Conservation (phyloP, 2,113 vertebrate genomes). For the Sciurus niger region DNA sequence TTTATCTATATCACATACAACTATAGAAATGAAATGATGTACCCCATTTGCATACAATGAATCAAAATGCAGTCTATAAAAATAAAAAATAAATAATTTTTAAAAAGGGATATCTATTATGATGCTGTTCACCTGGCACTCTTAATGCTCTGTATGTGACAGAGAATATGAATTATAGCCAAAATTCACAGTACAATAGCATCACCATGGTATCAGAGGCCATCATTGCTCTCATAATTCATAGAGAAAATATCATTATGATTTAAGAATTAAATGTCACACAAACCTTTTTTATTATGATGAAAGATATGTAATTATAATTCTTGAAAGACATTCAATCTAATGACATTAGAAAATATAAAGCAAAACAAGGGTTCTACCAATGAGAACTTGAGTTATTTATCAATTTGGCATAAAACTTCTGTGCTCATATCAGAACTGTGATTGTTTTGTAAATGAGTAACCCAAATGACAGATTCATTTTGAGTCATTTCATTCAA, state of each 20-base stretch:
- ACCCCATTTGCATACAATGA: too few relatives aligned
- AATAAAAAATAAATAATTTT: too few relatives aligned
- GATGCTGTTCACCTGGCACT: slow-evolving; percentile 88
- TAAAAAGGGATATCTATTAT: slow-evolving; percentile 66
- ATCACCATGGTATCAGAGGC: slow-evolving; percentile 85
- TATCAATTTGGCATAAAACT: slow-evolving; percentile 67
- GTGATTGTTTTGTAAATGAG: background rate
- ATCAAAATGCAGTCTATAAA: too few relatives aligned
- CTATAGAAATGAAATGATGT: too few relatives aligned
- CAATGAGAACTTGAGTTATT: slow-evolving; percentile 65
- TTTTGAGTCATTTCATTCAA: slow-evolving; percentile 34
- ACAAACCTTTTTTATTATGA: slow-evolving; percentile 82
- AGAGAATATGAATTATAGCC: slow-evolving; percentile 83
- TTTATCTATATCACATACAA: too few relatives aligned
- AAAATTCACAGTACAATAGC: slow-evolving; percentile 79
- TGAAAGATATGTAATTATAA: slow-evolving; percentile 67
- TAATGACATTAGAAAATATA: slow-evolving; percentile 60
- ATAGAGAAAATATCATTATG: slow-evolving; percentile 81
- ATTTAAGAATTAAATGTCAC: slow-evolving; percentile 79
- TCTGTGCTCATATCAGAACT: slow-evolving; percentile 30
- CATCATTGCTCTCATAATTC: slow-evolving; percentile 86
- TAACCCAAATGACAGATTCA: background rate
- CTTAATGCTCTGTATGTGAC: slow-evolving; percentile 87
- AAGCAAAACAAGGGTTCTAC: slow-evolving; percentile 49
- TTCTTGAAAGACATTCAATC: slow-evolving; percentile 69